Percentiles rank a stretch among this genome's conserved stretches.
phyloP scores from a whole-genome alignment of 2,888 invertebrate species.

The Brachypalpus laphriformis region DNA sequence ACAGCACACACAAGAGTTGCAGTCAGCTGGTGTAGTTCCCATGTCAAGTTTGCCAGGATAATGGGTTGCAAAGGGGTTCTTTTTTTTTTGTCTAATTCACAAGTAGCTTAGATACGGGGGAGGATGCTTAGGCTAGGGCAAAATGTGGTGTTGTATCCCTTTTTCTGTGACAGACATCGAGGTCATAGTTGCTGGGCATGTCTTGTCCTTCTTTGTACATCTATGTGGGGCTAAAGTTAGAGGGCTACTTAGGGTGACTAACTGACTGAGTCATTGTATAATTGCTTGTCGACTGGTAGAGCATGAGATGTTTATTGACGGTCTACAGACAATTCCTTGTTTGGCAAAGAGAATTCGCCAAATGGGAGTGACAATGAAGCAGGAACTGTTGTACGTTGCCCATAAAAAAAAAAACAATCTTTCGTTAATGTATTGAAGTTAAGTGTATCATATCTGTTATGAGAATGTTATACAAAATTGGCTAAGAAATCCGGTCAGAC shows the following conservation, averaged over 20 bases:
- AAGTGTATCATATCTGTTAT: no score
- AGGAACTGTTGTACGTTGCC: background rate
- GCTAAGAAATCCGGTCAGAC: no score
- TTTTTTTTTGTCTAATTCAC: slow-evolving; percentile 5
- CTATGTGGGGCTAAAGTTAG: slow-evolving; percentile 5
- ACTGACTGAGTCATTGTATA: slow-evolving; percentile 44
- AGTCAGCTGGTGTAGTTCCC: slow-evolving; percentile 64
- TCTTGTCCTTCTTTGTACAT: background rate
- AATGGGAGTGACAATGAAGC: background rate
- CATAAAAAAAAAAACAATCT: no score
- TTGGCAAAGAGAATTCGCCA: background rate
- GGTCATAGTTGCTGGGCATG: slow-evolving; percentile 41
- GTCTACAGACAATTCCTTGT: background rate
- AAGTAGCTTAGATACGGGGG: slow-evolving; percentile 4
- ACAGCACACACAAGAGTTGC: background rate
- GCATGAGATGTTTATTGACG: slow-evolving; percentile 12
- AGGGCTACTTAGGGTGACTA: slow-evolving; percentile 38
- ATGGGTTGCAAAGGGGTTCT: slow-evolving; percentile 39
- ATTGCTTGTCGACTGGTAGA: slow-evolving; percentile 40
- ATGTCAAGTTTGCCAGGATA: slow-evolving; percentile 65
- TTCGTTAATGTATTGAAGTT: no score
- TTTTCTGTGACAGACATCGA: slow-evolving; percentile 31
- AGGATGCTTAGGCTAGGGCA: background rate
- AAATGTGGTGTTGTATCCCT: background rate
- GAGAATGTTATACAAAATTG: no score